These are phyloP conservation scores for Abrostola triplasia DNA, from an alignment of 2,888 invertebrate genomes.

Conservation along the genomic window DNA sequence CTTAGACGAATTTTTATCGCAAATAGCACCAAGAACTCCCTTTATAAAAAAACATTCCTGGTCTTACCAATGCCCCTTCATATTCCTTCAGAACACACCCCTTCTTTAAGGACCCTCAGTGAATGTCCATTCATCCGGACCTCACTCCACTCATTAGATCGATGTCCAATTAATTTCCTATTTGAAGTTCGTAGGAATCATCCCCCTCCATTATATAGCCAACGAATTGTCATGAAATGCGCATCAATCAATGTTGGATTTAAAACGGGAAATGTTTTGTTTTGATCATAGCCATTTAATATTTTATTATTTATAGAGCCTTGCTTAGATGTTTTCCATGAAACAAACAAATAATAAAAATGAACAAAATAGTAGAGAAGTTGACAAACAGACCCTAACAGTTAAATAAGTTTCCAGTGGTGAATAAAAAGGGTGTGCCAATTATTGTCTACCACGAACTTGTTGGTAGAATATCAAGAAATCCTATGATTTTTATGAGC, in stretches of 20 bases:
- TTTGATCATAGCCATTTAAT: not conserved
- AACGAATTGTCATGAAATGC: slow-evolving; percentile 37
- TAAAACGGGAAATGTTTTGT: slow-evolving; percentile 11
- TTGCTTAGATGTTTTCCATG: no score
- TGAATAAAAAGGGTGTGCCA: no score
- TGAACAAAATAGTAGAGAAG: no score
- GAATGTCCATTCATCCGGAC: slow-evolving; percentile 33
- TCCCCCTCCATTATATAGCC: slow-evolving; percentile 15
- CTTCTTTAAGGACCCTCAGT: slow-evolving; percentile 25
- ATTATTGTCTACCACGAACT: no score
- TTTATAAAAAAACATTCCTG: slow-evolving; percentile 29
- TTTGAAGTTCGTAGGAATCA: slow-evolving; percentile 28
- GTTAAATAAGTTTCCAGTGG: no score
- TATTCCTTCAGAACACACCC: slow-evolving; percentile 22
- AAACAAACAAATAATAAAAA: no score
- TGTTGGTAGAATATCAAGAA: no score
- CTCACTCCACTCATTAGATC: slow-evolving; percentile 38
- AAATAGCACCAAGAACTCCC: slow-evolving; percentile 5
- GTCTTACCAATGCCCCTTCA: slow-evolving; percentile 15
- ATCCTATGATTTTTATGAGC: no score
- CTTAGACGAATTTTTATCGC: no score
- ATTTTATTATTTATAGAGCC: no score
- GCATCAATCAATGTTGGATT: slow-evolving; percentile 45
- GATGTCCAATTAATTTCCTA: slow-evolving; percentile 55
- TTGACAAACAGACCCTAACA: no score